Evolutionary conservation across 2,888 invertebrate species (phyloP).

Genomic region (Synanthedon myopaeformis): DNA sequence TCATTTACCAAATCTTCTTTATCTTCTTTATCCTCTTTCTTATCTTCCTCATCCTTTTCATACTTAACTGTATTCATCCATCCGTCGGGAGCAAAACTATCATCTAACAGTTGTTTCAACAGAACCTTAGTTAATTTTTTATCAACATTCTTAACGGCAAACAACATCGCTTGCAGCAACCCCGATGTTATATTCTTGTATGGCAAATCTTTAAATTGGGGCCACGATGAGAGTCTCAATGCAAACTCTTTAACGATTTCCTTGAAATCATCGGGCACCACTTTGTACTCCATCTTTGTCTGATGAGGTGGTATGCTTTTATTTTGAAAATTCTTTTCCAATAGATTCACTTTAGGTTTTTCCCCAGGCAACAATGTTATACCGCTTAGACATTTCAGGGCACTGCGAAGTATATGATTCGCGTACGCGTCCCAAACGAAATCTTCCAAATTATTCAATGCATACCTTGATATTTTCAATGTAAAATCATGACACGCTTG

Average conservation of each 20-base stretch:
- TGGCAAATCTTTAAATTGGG: slow-evolving; percentile 81
- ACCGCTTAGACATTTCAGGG: slow-evolving; percentile 77
- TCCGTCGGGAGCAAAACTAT: slow-evolving; percentile 69
- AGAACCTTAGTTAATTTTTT: slow-evolving; percentile 62
- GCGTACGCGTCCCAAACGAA: slow-evolving; percentile 83
- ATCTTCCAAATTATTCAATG: slow-evolving; percentile 87
- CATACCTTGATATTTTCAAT: slow-evolving; percentile 78
- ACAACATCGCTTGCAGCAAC: slow-evolving; percentile 75
- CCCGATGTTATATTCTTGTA: slow-evolving; percentile 78
- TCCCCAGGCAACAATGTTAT: slow-evolving; percentile 66
- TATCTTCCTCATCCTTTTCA: slow-evolving; percentile 29
- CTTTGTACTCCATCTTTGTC: slow-evolving; percentile 50
- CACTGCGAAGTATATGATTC: slow-evolving; percentile 80
- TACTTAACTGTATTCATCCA: slow-evolving; percentile 31
- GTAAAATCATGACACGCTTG: slow-evolving; percentile 74
- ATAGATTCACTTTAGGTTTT: slow-evolving; percentile 50
- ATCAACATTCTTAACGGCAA: slow-evolving; percentile 72
- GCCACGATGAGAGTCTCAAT: slow-evolving; percentile 76
- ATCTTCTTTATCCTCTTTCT: slow-evolving; percentile 18
- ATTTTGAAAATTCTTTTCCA: slow-evolving; percentile 28
- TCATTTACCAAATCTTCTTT: slow-evolving; percentile 21
- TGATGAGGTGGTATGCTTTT: slow-evolving; percentile 49
- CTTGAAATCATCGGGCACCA: slow-evolving; percentile 70
- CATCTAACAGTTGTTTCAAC: slow-evolving; percentile 73
- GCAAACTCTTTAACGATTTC: slow-evolving; percentile 75